These are phyloP conservation scores for Choristoneura rosaceana DNA, from an alignment of 2,888 invertebrate genomes.

Conservation along the genomic window DNA sequence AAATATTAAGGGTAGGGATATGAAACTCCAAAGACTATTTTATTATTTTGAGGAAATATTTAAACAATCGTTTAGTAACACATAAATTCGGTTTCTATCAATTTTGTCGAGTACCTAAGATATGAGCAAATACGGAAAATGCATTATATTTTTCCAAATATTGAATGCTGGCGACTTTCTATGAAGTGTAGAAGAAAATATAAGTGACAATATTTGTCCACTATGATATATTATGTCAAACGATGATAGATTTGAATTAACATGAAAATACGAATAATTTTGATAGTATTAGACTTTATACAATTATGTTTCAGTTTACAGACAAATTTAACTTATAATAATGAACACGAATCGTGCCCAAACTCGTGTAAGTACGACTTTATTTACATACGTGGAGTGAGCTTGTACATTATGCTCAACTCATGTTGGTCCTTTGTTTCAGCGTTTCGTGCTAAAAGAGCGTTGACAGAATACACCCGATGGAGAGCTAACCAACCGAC, in stretches of 20 bases:
- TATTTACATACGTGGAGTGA: background rate
- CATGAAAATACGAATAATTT: conserved; percentile 75
- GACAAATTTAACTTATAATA: conserved; percentile 60
- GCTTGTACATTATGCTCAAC: background rate
- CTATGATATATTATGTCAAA: conserved; percentile 65
- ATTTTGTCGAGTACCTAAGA: no score
- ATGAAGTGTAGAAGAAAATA: conserved; percentile 26
- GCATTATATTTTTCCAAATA: background rate
- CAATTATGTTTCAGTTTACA: conserved; percentile 59
- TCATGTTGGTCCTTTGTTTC: conserved; percentile 32
- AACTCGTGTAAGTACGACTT: conserved; percentile 62
- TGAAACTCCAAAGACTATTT: no score
- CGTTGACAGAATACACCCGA: conserved; percentile 70
- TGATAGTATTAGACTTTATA: conserved; percentile 71
- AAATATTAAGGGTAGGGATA: no score
- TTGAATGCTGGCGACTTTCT: conserved; percentile 15
- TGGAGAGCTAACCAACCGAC: conserved; percentile 68
- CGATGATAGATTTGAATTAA: conserved; percentile 66
- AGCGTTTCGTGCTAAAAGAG: conserved; percentile 71
- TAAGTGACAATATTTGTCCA: conserved; percentile 47
- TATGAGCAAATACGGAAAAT: background rate
- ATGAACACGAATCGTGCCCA: conserved; percentile 59
- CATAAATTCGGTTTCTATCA: no score
- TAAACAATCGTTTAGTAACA: no score
- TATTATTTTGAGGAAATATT: no score